Percentiles rank a stretch among this genome's conserved stretches.
Evolutionary conservation across 2,797 vertebrate species (phyloP).

Genomic region (Hybognathus amarus): DNA sequence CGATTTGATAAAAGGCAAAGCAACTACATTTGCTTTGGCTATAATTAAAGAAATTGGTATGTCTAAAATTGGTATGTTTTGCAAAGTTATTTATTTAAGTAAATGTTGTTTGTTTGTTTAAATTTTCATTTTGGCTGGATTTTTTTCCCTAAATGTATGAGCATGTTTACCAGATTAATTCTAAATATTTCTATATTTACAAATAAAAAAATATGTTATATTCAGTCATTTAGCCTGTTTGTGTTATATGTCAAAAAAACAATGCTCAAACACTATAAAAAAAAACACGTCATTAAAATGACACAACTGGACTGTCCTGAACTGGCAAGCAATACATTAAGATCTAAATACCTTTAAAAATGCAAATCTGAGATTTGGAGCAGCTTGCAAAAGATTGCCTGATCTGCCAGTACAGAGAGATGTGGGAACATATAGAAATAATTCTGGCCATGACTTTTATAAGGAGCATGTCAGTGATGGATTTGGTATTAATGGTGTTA

Average conservation of each 20-base stretch:
- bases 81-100: too few relatives aligned
- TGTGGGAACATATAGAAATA: background rate
- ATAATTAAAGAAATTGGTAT: background rate
- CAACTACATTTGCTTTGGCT: background rate
- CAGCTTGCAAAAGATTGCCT: background rate
- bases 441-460: background rate
- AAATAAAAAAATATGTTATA: background rate
- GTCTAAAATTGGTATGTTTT: too few relatives aligned
- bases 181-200: background rate
- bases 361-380: background rate
- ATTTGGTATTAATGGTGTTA: background rate
- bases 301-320: background rate
- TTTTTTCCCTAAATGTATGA: background rate
- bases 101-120: too few relatives aligned
- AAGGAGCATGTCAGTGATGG: background rate
- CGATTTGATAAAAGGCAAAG: background rate
- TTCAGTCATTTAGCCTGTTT: too few relatives aligned
- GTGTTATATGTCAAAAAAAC: too few relatives aligned
- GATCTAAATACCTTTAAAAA: background rate
- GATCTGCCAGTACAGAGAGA: background rate
- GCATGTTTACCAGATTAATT: background rate
- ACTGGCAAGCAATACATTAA: background rate
- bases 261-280: too few relatives aligned
- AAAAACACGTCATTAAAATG: background rate
- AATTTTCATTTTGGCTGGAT: background rate